Conservation (phyloP, 2,113 vertebrate species). For the Otocyon megalotis region DNA sequence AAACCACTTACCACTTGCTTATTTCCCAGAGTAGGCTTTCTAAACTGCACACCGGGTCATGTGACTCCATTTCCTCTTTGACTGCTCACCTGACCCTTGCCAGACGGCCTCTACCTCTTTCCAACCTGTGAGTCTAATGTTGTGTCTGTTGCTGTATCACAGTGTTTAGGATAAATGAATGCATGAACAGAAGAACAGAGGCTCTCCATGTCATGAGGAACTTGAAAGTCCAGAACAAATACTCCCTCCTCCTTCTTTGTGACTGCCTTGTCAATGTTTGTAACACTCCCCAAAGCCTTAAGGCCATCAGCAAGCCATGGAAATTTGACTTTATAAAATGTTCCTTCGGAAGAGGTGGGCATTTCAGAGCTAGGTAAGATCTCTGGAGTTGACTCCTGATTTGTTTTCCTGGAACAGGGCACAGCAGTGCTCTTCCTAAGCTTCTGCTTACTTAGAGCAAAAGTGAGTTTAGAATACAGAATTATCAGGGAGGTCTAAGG, state of each 20-base stretch:
- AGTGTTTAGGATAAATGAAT: not conserved
- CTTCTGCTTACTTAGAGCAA: not conserved
- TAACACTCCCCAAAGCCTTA: not conserved
- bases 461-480: not conserved
- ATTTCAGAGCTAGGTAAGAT: not conserved
- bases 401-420: not conserved
- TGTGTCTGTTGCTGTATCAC: not conserved
- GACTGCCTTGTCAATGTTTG: not conserved
- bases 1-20: not conserved
- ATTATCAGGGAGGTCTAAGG: not conserved
- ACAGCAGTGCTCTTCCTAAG: not conserved
- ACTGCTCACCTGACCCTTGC: not conserved
- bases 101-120: not conserved
- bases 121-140: not conserved
- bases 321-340: not conserved
- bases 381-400: not conserved
- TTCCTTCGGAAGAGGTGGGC: not conserved
- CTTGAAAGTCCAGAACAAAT: not conserved
- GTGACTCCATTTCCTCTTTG: not conserved
- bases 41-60: not conserved
- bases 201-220: not conserved
- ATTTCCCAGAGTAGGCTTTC: conserved; percentile 17
- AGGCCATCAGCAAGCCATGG: not conserved
- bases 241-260: not conserved
- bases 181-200: not conserved